phyloP scores from a whole-genome alignment of 2,113 vertebrate species.

The Seriola quinqueradiata region DNA sequence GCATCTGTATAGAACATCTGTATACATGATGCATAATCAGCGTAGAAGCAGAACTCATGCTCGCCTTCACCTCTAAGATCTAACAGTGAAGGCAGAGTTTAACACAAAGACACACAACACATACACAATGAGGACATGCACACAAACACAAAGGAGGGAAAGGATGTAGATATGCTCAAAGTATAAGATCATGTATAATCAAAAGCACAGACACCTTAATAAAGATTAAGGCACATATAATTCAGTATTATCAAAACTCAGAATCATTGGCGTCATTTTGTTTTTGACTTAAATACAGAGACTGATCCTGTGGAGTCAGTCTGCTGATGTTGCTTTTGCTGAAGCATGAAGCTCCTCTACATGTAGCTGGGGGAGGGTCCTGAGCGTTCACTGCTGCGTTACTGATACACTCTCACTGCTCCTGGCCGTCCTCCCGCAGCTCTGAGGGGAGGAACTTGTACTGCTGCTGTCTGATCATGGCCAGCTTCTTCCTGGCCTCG shows the following conservation, averaged over 20 bases:
- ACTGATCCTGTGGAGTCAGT: slow-evolving; percentile 48
- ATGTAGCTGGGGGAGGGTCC: slow-evolving; percentile 43
- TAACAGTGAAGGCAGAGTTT: slow-evolving; percentile 43
- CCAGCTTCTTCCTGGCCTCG: slow-evolving; percentile 94
- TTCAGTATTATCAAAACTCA: slow-evolving; percentile 61
- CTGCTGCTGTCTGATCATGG: slow-evolving; percentile 97
- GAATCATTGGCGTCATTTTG: slow-evolving; percentile 52
- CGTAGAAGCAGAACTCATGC: slow-evolving; percentile 27
- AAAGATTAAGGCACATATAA: slow-evolving; percentile 48
- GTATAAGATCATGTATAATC: slow-evolving; percentile 51
- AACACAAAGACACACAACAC: slow-evolving; percentile 29
- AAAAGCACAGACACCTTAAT: slow-evolving; percentile 64
- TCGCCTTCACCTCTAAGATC: slow-evolving; percentile 10
- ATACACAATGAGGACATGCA: slow-evolving; percentile 52
- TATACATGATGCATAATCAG: slow-evolving; percentile 41
- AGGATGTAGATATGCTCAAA: slow-evolving; percentile 37
- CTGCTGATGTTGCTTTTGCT: slow-evolving; percentile 18
- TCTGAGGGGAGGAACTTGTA: slow-evolving; percentile 98
- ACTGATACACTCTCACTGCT: slow-evolving; percentile 76
- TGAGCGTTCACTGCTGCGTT: slow-evolving; percentile 44
- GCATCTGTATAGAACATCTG: slow-evolving; percentile 42
- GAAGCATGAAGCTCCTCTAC: slow-evolving; percentile 17
- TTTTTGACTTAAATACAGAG: slow-evolving; percentile 56
- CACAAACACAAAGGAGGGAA: slow-evolving; percentile 36
- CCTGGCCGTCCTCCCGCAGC: slow-evolving; percentile 90